Evolutionary conservation across 2,797 vertebrate species (phyloP).

Genomic region (Sebastes glaucus): DNA sequence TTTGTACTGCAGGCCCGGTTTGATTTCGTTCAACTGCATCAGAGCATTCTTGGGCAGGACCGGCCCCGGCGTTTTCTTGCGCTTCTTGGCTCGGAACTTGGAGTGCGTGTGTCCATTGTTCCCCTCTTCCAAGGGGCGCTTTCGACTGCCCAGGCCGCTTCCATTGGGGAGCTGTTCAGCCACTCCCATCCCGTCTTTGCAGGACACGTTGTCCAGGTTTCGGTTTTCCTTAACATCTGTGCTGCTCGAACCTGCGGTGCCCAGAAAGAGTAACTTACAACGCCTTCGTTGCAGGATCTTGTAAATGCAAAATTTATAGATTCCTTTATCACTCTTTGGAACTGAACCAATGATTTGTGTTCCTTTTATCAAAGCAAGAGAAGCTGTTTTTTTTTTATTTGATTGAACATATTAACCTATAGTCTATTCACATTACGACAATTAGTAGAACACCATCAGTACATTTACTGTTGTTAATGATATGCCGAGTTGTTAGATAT

Average conservation of each 20-base stretch:
- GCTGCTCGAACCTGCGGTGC: constrained; percentile 99
- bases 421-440: background rate
- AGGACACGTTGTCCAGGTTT: constrained; percentile 93
- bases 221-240: constrained; percentile 97
- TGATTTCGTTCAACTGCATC: constrained; percentile 98
- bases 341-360: constrained; percentile 97
- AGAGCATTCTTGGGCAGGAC: constrained; percentile 96
- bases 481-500: background rate
- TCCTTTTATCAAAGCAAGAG: constrained; percentile 70
- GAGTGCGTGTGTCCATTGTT: constrained; percentile 91
- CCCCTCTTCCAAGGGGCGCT: constrained; percentile 94
- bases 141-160: constrained; percentile 88
- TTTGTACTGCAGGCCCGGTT: constrained; percentile 94
- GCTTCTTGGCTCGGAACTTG: constrained; percentile 94
- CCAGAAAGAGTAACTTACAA: constrained; percentile 99
- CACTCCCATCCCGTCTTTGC: constrained; percentile 89
- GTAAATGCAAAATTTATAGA: constrained; percentile 99
- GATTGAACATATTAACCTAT: constrained; percentile 18
- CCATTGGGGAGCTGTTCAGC: constrained; percentile 91
- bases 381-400: constrained; percentile 40
- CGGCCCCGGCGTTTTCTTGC: constrained; percentile 93
- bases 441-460: constrained; percentile 1
- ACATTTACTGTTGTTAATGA: constrained; percentile 1
- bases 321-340: constrained; percentile 99
- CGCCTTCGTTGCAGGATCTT: constrained; percentile 99